Percentiles rank a stretch among this genome's conserved stretches.
These are phyloP conservation scores for Gadopsis marmoratus DNA, from an alignment of 2,797 vertebrate species.

Conservation along the genomic window DNA sequence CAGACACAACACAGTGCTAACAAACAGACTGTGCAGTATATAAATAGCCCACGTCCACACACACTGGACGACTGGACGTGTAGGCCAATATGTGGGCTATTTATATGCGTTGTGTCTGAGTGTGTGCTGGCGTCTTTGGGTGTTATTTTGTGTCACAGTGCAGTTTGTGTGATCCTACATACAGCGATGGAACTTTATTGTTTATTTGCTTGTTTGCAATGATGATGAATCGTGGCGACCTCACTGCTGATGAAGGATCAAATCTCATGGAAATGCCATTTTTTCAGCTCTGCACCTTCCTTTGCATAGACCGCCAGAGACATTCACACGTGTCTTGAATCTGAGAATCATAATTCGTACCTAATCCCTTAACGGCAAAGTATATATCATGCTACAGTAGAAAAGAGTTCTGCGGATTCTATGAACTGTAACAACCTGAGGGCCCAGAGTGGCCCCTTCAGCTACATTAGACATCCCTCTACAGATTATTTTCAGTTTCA, in stretches of 20 bases:
- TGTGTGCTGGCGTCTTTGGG: neutral
- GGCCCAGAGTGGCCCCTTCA: neutral
- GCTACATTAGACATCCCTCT: neutral
- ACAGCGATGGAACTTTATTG: neutral
- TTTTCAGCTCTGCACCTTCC: neutral
- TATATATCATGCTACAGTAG: neutral
- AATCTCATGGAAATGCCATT: neutral
- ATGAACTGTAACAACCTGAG: neutral
- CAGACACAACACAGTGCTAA: slow-evolving; percentile 18
- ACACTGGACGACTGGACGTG: slow-evolving; percentile 21
- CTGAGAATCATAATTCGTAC: neutral
- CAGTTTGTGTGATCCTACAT: neutral
- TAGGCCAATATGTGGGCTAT: slow-evolving; percentile 36
- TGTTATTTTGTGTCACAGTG: neutral
- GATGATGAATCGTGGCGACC: neutral
- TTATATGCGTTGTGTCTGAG: slow-evolving; percentile 45
- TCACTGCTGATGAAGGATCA: neutral
- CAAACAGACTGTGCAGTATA: slow-evolving; percentile 38
- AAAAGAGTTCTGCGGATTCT: neutral
- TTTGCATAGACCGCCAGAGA: neutral
- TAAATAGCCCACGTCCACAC: slow-evolving; percentile 61
- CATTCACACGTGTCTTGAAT: neutral
- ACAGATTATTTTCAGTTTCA: slow-evolving; percentile 10
- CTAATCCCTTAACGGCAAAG: neutral
- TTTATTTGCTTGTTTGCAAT: neutral